Conservation (phyloP, 2,888 invertebrate species). For the Plutella xylostella region DNA sequence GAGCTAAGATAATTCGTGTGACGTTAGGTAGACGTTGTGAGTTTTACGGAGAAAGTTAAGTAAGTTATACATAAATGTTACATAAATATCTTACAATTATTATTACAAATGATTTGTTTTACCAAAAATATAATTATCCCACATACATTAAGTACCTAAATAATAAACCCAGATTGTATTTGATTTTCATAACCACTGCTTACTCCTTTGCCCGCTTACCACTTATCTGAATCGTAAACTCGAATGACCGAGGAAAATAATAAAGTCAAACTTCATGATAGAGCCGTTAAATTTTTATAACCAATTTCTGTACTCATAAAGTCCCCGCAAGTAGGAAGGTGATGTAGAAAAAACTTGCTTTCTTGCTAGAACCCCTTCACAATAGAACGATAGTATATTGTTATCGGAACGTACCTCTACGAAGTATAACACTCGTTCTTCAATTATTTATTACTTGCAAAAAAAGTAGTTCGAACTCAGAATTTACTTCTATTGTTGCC, state of each 20-base stretch:
- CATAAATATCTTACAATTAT: no score
- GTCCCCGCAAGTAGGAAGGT: slow-evolving; percentile 16
- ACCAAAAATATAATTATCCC: no score
- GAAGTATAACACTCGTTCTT: slow-evolving; percentile 27
- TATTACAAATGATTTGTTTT: no score
- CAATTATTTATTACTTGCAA: slow-evolving; percentile 37
- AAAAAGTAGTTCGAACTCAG: slow-evolving; percentile 30
- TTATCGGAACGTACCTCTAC: slow-evolving; percentile 29
- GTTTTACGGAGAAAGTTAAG: no score
- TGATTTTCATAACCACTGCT: no score
- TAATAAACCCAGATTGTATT: no score
- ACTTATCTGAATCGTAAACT: no score
- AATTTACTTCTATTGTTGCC: slow-evolving; percentile 40
- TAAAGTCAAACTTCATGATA: slow-evolving; percentile 25
- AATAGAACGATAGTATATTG: slow-evolving; percentile 28
- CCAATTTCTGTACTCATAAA: slow-evolving; percentile 21
- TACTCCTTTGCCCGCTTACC: no score
- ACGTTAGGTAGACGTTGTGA: no score
- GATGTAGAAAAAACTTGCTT: neutral
- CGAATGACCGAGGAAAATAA: neutral
- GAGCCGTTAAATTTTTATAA: slow-evolving; percentile 29
- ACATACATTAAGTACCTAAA: no score
- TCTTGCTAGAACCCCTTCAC: neutral
- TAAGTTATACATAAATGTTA: no score
- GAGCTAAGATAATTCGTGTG: no score